These are phyloP conservation scores for Oreochromis spilurus DNA, from an alignment of 2,113 vertebrate species.

Conservation along the genomic window DNA sequence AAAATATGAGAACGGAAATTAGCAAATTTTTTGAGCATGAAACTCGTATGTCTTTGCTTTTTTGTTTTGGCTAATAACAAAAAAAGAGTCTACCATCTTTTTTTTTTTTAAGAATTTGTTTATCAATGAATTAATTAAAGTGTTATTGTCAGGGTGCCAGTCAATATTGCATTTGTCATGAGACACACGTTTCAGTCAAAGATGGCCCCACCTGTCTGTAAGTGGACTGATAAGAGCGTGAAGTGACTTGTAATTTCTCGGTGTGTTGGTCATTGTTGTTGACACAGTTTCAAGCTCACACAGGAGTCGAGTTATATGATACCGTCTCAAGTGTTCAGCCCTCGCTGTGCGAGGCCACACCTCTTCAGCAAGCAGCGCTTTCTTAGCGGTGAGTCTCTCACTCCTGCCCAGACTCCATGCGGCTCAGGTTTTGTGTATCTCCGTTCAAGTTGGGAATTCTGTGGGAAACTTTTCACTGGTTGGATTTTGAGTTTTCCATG, in stretches of 20 bases:
- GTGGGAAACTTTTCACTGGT: not conserved
- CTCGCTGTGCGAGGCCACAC: constrained; percentile 43
- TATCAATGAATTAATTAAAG: not conserved
- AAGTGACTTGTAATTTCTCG: constrained; percentile 10
- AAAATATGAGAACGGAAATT: not conserved
- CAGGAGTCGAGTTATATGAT: constrained; percentile 44
- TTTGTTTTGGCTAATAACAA: not conserved
- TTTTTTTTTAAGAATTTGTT: not conserved
- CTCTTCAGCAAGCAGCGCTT: constrained; percentile 35
- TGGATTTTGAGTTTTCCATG: constrained; percentile 3
- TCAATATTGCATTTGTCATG: not conserved
- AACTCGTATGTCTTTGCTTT: not conserved
- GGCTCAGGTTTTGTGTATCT: not conserved
- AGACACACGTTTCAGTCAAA: not conserved
- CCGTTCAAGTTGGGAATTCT: not conserved
- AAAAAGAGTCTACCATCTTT: not conserved
- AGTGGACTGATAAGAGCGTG: constrained; percentile 7
- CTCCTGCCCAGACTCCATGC: constrained; percentile 29
- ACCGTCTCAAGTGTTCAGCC: constrained; percentile 34
- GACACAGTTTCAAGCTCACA: constrained; percentile 52
- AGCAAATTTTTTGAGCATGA: not conserved
- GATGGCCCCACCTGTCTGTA: not conserved
- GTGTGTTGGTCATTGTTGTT: constrained; percentile 35
- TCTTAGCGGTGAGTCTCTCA: constrained; percentile 40
- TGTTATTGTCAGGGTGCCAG: not conserved